Evolutionary conservation across 2,797 vertebrate species (phyloP), one percentile per base, ranked within the genome.

Genomic region (Brachyalestes nurse): DNA sequence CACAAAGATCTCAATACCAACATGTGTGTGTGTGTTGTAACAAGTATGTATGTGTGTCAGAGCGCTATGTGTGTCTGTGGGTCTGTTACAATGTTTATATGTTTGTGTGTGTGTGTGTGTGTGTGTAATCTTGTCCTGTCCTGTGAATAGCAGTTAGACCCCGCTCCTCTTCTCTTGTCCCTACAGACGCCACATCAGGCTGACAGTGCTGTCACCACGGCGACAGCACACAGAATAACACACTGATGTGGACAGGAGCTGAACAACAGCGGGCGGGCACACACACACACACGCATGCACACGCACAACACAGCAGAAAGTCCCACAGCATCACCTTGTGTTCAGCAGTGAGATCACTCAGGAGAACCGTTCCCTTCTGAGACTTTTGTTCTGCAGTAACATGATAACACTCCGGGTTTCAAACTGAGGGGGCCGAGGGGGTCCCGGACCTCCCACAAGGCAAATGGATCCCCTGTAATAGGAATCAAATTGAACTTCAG

Each of bases 291-390:
- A 21, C 4, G 12, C 58, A 23, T n/a, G 25, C 58, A 23, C 57
- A 60, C 58, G 12, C 55, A 61, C 58, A 61, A 38, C 61, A 34
- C 57, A 66, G 51, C 28, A 88, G 10, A 19, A 28, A 81, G 91
- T 90, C 86, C 88, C 79, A 90, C 87, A 92, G 92, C 92, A 42
- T 90, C 92, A 89, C 86, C 93, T 91, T 75, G 92, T 92, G 93
- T 86, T 90, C 82, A 85, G 65, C 72, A 38, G 7, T 57, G 76
- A 84, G 75, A 47, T 55, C 6, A 0, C 61, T 40, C 49, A 34
- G 34, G 17, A 57, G 23, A 69, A 28, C 28, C 28, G 28, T 28
- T 28, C 28, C 28, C 28, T 28, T 28, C 28, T 28, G 28, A 1
- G 28, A 28, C 3, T 28, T n/a, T n/a, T n/a, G n/a, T n/a, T n/a